phyloP scores from a whole-genome alignment of 2,888 invertebrate genomes.

The Aphidoletes aphidimyza region DNA sequence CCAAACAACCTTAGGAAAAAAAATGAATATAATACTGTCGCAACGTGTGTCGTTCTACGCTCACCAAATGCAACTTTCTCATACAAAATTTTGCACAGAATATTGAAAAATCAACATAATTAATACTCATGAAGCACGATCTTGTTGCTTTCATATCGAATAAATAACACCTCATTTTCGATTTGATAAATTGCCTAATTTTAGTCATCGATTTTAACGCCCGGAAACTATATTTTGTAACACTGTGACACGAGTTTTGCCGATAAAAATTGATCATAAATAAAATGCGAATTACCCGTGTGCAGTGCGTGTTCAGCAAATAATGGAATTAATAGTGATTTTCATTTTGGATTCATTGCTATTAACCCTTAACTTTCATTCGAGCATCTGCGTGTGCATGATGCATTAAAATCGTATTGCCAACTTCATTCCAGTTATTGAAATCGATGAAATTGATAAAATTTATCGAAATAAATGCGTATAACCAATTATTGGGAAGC shows the following conservation, averaged over 20 bases:
- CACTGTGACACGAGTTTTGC: neutral
- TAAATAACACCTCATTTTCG: neutral
- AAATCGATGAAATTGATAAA: constrained; percentile 34
- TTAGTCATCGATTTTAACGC: neutral
- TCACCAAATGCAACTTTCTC: neutral
- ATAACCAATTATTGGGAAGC: constrained; percentile 22
- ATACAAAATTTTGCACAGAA: neutral
- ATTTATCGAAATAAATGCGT: constrained; percentile 4
- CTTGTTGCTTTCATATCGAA: neutral
- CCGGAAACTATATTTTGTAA: no score
- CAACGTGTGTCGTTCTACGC: neutral
- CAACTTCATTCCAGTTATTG: neutral
- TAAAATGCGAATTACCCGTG: constrained; percentile 22
- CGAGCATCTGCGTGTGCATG: neutral
- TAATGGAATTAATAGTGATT: neutral
- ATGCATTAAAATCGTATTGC: neutral
- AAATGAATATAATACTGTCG: neutral
- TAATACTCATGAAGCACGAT: constrained; percentile 13
- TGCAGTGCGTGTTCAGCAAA: no score
- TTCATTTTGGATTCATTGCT: neutral
- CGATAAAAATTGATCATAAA: neutral
- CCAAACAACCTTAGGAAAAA: neutral
- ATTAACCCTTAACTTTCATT: neutral
- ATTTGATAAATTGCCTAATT: neutral
- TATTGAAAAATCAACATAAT: neutral